phyloP scores from a whole-genome alignment of 2,113 vertebrate genomes.

The Syrrhaptes paradoxus region DNA sequence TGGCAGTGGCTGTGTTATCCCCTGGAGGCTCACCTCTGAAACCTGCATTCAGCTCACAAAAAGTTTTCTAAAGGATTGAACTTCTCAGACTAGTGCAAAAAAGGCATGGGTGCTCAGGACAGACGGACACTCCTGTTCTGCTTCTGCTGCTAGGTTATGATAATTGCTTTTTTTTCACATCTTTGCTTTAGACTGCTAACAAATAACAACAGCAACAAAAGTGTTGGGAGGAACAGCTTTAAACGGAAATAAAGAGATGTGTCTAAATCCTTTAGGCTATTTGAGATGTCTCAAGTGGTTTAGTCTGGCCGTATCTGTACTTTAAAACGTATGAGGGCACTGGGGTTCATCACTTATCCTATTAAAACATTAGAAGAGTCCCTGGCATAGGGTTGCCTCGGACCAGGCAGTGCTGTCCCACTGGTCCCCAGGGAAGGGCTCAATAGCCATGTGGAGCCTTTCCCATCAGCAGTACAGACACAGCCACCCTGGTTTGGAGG shows the following conservation, averaged over 20 bases:
- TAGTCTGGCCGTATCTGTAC: slow-evolving; percentile 8
- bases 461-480: neutral
- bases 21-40: neutral
- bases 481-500: neutral
- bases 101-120: neutral
- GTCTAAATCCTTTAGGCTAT: slow-evolving; percentile 47
- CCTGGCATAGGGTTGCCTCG: neutral
- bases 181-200: neutral
- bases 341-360: slow-evolving; percentile 35
- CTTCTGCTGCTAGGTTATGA: neutral
- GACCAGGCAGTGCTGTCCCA: neutral
- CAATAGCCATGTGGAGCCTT: neutral
- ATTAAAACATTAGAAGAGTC: slow-evolving; percentile 49
- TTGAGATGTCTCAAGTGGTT: slow-evolving; percentile 51
- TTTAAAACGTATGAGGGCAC: slow-evolving; percentile 16
- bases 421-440: neutral
- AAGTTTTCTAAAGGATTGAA: neutral
- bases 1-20: neutral
- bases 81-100: neutral
- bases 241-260: slow-evolving; percentile 57
- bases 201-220: neutral
- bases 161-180: neutral
- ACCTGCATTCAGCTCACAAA: neutral
- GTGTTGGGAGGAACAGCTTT: slow-evolving; percentile 35
- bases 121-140: neutral